Evolutionary conservation across 2,113 vertebrate genomes (phyloP).

Genomic region (Ameiurus melas): DNA sequence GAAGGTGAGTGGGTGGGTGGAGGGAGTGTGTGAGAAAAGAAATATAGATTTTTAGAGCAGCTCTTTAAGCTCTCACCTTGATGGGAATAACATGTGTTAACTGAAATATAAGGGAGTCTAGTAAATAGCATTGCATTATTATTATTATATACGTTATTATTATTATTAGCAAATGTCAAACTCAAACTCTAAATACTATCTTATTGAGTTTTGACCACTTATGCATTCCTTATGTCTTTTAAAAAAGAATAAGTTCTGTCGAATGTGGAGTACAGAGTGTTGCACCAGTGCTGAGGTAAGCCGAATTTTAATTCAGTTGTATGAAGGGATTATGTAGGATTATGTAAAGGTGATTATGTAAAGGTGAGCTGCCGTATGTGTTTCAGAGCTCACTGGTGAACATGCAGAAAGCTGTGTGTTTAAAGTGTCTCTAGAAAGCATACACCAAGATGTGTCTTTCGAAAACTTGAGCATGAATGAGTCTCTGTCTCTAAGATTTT

Average conservation of each 20-base stretch:
- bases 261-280: neutral
- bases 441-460: neutral
- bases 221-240: neutral
- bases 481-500: conserved; percentile 34
- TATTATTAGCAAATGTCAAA: neutral
- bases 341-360: conserved; percentile 36
- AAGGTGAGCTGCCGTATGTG: conserved; percentile 30
- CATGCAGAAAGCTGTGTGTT: conserved; percentile 29
- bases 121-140: conserved; percentile 14
- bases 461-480: neutral
- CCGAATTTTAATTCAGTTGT: conserved; percentile 6
- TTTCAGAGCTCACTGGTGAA: conserved; percentile 18
- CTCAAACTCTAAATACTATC: neutral
- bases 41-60: neutral
- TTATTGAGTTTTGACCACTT: neutral
- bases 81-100: neutral
- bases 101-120: neutral
- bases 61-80: neutral
- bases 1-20: too few species aligned
- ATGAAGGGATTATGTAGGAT: conserved; percentile 31
- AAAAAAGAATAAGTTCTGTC: neutral
- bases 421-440: conserved; percentile 18
- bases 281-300: conserved; percentile 12
- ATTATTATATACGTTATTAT: too few species aligned
- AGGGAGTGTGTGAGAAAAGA: too few species aligned